These are phyloP conservation scores for Callorhinus ursinus DNA, from an alignment of 2,113 vertebrate genomes.

Conservation along the genomic window DNA sequence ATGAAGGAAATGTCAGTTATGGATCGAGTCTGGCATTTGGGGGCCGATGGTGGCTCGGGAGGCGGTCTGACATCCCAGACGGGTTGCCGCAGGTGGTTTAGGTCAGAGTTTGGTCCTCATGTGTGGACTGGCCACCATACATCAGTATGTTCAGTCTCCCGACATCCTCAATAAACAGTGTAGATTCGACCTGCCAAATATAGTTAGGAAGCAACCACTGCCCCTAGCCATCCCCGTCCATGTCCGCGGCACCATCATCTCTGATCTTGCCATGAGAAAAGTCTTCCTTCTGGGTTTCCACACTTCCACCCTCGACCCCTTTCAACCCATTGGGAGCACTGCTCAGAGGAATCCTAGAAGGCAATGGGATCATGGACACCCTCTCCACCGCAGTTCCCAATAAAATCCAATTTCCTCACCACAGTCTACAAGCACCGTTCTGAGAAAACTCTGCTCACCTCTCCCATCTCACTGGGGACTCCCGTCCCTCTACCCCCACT, in stretches of 20 bases:
- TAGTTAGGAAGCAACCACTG: background rate
- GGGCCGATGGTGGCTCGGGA: background rate
- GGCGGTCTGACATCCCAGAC: background rate
- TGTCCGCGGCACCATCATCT: accelerated
- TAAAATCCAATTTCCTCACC: background rate
- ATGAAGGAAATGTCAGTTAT: background rate
- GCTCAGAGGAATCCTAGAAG: background rate
- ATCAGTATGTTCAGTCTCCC: background rate
- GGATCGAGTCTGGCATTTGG: background rate
- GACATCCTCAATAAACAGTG: background rate
- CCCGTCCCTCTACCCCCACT: background rate
- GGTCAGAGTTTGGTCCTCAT: background rate
- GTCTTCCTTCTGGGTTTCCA: background rate
- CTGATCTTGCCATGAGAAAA: background rate
- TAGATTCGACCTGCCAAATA: background rate
- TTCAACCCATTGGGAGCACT: background rate
- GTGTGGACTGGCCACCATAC: background rate
- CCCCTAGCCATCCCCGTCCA: accelerated
- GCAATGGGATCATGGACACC: background rate
- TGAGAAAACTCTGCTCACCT: background rate
- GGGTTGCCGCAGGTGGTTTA: background rate
- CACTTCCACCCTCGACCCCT: background rate
- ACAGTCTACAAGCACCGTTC: background rate
- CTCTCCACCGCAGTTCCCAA: too few relatives aligned
- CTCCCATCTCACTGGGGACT: background rate